Evolutionary conservation across 2,113 vertebrate genomes (phyloP).

Genomic region (Nymphicus hollandicus): DNA sequence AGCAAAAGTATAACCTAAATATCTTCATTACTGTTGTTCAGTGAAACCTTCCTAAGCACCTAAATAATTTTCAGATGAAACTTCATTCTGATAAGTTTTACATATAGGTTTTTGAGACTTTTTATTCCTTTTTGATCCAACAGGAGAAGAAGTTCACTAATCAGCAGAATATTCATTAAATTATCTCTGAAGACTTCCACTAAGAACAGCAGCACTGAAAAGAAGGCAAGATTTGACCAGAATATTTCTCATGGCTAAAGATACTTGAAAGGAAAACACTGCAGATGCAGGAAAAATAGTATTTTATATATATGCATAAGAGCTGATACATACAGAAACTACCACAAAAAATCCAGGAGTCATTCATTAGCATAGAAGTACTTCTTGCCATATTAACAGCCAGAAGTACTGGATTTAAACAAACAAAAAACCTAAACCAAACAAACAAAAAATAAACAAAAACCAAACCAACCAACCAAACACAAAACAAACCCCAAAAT

Average conservation of each 20-base stretch:
- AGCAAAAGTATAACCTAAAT: neutral
- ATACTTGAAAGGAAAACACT: neutral
- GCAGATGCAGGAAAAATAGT: neutral
- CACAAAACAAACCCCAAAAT: neutral
- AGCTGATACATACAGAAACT: neutral
- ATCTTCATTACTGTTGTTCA: neutral
- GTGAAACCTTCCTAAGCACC: neutral
- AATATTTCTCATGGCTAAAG: neutral
- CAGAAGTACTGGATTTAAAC: neutral
- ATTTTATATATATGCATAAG: too few species aligned
- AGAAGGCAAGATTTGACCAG: neutral
- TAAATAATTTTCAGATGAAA: neutral
- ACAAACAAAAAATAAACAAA: neutral
- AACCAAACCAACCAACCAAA: neutral
- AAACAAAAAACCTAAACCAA: neutral
- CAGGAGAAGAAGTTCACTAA: neutral
- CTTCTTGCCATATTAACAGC: neutral
- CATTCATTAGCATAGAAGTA: neutral
- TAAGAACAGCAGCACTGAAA: neutral
- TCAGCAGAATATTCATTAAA: neutral
- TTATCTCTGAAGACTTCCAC: neutral
- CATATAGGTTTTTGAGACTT: neutral
- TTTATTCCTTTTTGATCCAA: neutral
- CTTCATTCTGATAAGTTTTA: neutral
- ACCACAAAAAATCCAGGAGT: neutral